Evolutionary conservation across 2,113 vertebrate genomes (phyloP).

Genomic region (Pseudopipra pipra): DNA sequence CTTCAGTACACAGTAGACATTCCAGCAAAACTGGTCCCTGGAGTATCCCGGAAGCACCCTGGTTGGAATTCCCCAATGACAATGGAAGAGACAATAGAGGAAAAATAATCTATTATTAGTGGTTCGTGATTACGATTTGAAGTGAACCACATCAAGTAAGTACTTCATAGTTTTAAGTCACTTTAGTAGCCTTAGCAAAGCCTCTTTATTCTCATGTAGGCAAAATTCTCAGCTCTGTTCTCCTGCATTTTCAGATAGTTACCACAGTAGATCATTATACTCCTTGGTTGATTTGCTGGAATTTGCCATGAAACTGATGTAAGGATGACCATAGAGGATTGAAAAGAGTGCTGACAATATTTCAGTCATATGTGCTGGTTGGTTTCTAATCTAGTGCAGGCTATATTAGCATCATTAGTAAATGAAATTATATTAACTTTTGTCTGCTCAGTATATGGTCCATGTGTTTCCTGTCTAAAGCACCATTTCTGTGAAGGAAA

Average conservation of each 20-base stretch:
- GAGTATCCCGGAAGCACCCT: neutral
- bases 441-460: neutral
- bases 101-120: neutral
- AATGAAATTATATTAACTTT: neutral
- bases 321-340: neutral
- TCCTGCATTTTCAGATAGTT: neutral
- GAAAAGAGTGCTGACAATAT: neutral
- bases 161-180: neutral
- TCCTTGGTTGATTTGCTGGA: neutral
- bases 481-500: neutral
- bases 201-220: neutral
- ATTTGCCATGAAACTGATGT: neutral
- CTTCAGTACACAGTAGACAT: neutral
- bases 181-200: neutral
- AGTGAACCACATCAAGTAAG: neutral
- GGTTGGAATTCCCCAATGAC: neutral
- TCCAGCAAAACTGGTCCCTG: neutral
- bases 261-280: neutral
- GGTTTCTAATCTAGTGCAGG: neutral
- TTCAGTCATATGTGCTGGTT: neutral
- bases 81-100: neutral
- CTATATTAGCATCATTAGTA: neutral
- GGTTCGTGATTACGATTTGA: neutral
- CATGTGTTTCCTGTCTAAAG: neutral
- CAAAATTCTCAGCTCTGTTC: neutral